Evolutionary conservation across 2,797 vertebrate species (phyloP).

Genomic region (Rhabdophis nuchalis): DNA sequence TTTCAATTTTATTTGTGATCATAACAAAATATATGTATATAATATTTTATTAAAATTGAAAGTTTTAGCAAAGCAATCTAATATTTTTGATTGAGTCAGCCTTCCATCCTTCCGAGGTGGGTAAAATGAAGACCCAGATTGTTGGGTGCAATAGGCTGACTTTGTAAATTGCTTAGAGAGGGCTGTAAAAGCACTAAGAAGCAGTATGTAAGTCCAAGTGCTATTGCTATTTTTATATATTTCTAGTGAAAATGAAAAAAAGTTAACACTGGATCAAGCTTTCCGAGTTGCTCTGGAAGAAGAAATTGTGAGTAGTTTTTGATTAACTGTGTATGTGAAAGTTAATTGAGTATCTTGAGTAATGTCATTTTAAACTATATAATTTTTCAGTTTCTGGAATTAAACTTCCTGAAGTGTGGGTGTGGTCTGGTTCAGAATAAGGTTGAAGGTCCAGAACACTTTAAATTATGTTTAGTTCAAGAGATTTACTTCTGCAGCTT

Average conservation of each 20-base stretch:
- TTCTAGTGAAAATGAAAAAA: conserved; percentile 94
- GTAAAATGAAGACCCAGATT: too few relatives aligned
- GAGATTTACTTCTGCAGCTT: neutral
- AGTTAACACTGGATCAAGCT: conserved; percentile 91
- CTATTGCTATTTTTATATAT: conserved; percentile 36
- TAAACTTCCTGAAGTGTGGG: neutral
- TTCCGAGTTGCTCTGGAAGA: conserved; percentile 89
- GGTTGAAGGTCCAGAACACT: neutral
- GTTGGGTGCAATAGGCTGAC: too few relatives aligned
- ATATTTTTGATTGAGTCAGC: neutral
- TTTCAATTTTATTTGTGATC: neutral
- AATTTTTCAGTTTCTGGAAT: neutral
- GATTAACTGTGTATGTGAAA: neutral
- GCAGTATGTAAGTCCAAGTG: too few relatives aligned
- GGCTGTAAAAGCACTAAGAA: too few relatives aligned
- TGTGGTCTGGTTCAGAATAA: neutral
- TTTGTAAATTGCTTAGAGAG: too few relatives aligned
- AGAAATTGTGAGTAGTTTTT: conserved; percentile 83
- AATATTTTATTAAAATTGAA: conserved; percentile 22
- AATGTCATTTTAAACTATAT: neutral
- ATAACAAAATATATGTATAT: neutral
- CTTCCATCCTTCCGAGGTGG: too few relatives aligned
- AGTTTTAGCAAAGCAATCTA: conserved; percentile 19
- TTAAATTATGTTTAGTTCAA: neutral
- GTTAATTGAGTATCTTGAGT: neutral